Evolutionary conservation across 2,113 vertebrate species (phyloP), one percentile per base, ranked within the genome.

Genomic region (Aptenodytes patagonicus): DNA sequence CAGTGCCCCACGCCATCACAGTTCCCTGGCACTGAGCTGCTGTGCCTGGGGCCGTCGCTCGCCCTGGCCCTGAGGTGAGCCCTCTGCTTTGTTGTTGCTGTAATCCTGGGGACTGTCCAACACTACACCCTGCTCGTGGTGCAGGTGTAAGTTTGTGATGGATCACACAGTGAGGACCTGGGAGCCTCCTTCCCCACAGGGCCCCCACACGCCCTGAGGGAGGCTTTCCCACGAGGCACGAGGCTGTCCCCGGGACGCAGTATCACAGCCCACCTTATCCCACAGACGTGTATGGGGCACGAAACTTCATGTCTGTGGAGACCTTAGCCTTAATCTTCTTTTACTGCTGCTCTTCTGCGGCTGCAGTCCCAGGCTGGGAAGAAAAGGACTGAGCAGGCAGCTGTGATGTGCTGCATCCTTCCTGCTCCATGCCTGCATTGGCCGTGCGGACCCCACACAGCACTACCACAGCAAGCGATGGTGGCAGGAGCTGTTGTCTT

Each of bases 381-480:
- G 14, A 42, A 61, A 25, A 71, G 15, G 29, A 16, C 44, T 25
- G 25, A 42, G 9, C 28, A 49, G 47, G 38, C 57, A 71, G 54
- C 40, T n/a, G 21, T 18, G 32, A 17, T 29, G 25, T 15, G 36
- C 57, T 79, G 36, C 38, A 31, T 38, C 60, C 40, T 42, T 32
- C 82, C 82, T 85, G 65, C 17, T n/a, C 42, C 26, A 3, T 0
- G 6, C 24, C 52, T n/a, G 21, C 54, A 7, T 26, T 1, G 0
- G 42, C 46, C 6, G 0, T 32, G 36, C 17, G 2, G 52, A 38
- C 7, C 34, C 24, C 64, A 28, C 0, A 0, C 0, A 2, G n/a
- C 80, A 18, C 42, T 44, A 19, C 54, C 6, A 2, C 2, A 4
- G 47, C 52, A 13, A 57, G 26, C 1, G 2, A 7, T 57, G 55